These are phyloP conservation scores for Chelmon rostratus DNA, from an alignment of 2,797 vertebrate species.

Conservation along the genomic window DNA sequence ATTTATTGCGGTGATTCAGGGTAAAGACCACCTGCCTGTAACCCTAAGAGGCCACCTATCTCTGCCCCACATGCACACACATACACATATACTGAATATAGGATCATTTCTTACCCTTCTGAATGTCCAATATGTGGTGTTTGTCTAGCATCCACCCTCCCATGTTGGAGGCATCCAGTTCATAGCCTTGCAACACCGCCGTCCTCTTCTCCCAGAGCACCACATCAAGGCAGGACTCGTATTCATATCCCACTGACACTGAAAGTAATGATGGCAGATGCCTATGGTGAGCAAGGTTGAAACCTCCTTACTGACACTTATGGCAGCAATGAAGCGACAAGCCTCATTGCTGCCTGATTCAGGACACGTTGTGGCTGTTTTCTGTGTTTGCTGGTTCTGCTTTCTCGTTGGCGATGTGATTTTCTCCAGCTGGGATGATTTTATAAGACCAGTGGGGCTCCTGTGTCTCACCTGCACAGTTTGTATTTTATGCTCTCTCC, in stretches of 20 bases:
- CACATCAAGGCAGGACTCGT: slow-evolving; percentile 96
- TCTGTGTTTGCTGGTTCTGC: slow-evolving; percentile 34
- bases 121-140: slow-evolving; percentile 95
- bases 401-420: slow-evolving; percentile 60
- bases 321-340: slow-evolving; percentile 62
- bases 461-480: slow-evolving; percentile 61
- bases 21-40: slow-evolving; percentile 76
- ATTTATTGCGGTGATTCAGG: slow-evolving; percentile 84
- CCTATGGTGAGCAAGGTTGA: slow-evolving; percentile 59
- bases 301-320: slow-evolving; percentile 66
- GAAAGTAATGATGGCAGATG: slow-evolving; percentile 74
- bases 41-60: slow-evolving; percentile 77
- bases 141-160: slow-evolving; percentile 97
- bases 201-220: slow-evolving; percentile 98
- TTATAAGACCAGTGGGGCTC: slow-evolving; percentile 68
- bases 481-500: slow-evolving; percentile 58
- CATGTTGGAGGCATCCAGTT: slow-evolving; percentile 96
- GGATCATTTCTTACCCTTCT: slow-evolving; percentile 89
- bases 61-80: slow-evolving; percentile 40
- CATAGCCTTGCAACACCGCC: slow-evolving; percentile 94
- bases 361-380: slow-evolving; percentile 29
- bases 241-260: slow-evolving; percentile 99
- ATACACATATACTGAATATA: background rate
- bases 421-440: slow-evolving; percentile 74
- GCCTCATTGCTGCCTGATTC: slow-evolving; percentile 41